Conservation (phyloP, 2,888 invertebrate genomes). For the Yponomeuta evonymella region DNA sequence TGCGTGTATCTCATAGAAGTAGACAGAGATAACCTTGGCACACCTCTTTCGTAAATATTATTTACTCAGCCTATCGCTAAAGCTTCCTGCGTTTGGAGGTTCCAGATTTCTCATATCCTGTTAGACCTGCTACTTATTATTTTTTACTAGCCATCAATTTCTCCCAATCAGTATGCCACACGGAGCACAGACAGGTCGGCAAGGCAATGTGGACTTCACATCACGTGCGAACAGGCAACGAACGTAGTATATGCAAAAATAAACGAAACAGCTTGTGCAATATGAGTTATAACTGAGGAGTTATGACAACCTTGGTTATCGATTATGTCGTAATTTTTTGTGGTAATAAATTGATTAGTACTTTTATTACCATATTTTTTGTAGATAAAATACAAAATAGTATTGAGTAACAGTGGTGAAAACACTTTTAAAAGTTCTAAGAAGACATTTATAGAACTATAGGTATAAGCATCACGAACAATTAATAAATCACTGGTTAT, state of each 20-base stretch:
- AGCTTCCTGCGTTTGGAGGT: no score
- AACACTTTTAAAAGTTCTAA: no score
- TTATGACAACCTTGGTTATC: constrained; percentile 7
- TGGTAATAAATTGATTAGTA: background rate
- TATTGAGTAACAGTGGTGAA: no score
- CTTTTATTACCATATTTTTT: background rate
- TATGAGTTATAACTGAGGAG: background rate
- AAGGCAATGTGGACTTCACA: background rate
- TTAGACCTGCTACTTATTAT: background rate
- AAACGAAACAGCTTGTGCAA: background rate
- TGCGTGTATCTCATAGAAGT: no score
- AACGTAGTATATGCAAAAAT: background rate
- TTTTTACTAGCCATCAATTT: constrained; percentile 5
- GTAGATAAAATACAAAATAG: no score
- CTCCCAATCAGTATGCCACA: constrained; percentile 10
- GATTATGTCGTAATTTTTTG: constrained; percentile 1
- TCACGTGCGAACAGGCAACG: background rate
- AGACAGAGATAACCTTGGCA: no score
- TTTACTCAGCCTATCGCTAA: no score
- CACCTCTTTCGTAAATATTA: no score
- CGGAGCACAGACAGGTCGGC: background rate
- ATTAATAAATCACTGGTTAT: no score
- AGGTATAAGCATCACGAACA: no score
- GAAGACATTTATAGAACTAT: no score
- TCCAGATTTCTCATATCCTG: no score